These are phyloP conservation scores for Andricus quercusramuli DNA, from an alignment of 2,888 invertebrate genomes.

Conservation along the genomic window DNA sequence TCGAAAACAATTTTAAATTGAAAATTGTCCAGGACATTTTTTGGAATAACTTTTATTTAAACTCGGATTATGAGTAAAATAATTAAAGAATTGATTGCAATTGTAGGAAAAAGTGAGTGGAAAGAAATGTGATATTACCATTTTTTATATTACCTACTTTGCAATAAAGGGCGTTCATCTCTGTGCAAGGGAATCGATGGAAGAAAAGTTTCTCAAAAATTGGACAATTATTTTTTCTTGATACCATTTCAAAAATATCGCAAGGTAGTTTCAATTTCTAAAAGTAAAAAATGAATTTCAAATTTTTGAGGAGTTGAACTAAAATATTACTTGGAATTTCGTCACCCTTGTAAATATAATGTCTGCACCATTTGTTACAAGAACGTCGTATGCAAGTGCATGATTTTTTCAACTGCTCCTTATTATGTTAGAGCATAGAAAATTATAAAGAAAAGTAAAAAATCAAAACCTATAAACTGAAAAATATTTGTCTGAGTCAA, in stretches of 20 bases:
- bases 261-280: conserved; percentile 1
- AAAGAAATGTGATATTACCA: conserved; percentile 64
- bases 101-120: conserved; percentile 46
- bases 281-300: conserved; percentile 1
- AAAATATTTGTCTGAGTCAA: background rate
- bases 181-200: conserved; percentile 16
- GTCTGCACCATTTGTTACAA: conserved; percentile 21
- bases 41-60: background rate
- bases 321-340: background rate
- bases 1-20: too few relatives aligned
- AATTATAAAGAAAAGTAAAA: conserved; percentile 30
- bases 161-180: conserved; percentile 56
- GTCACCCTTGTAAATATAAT: conserved; percentile 17
- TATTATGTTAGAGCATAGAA: conserved; percentile 33
- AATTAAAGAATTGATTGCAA: conserved; percentile 43
- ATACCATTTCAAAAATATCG: background rate
- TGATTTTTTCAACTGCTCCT: conserved; percentile 40
- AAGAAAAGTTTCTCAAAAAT: background rate
- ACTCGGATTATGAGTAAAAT: conserved; percentile 47
- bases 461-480: conserved; percentile 32
- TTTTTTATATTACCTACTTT: conserved; percentile 66
- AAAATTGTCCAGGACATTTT: background rate
- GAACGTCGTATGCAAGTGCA: conserved; percentile 22
- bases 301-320: conserved; percentile 3
- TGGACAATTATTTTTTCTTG: conserved; percentile 3